Base-by-base conservation (phyloP, 2,888 invertebrate genomes). In the Diloba caeruleocephala region DNA sequence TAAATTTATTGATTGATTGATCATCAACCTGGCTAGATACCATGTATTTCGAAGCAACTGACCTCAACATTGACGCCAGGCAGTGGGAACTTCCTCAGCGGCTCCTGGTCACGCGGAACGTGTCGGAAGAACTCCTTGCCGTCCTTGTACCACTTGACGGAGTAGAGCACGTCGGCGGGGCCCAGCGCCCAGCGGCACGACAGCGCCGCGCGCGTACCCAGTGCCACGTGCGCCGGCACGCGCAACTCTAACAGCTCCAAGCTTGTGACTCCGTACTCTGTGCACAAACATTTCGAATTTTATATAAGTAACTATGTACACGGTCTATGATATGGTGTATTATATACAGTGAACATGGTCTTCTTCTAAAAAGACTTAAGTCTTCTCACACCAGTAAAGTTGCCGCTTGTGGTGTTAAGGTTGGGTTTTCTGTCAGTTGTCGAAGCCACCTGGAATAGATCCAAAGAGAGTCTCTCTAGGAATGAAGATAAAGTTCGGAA, bases 71-170 rank as follows among this genome's bases (percentile, higher is more conserved):
- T 96, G 52, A 98, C 96, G 68, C 98, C 98, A 0, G 96, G 96
- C 71, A 97, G 90, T 43, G 95, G 94, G 85, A 98, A 97, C 76
- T 96, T 95, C 87, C 97, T 96, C 29, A 96, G 95, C 1, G 97
- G 97, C 53, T 98, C 97, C 80, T 94, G 94, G 86, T 98, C 97
- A 44, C 96, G 94, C 13, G 98, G 98, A 69, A 97, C 96, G 88
- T 96, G 97, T 60, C 98, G 94, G 94, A 97, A 98, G 94, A 98
- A 97, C 91, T 98, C 98, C 86, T 96, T 96, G 67, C 97, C 97
- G 84, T 97, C 97, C 85, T 97, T 98, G 94, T 98, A 98, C 98
- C 98, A 98, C 92, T 98, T 98, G 77, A 98, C 97, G 23, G 97
- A 97, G 89, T 98, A 98, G 37, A 98, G 94, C 39, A 95, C 95